Evolutionary conservation across 1,140 invertebrate genomes (phyloP).

Genomic region (Cardiocondyla obscurior): DNA sequence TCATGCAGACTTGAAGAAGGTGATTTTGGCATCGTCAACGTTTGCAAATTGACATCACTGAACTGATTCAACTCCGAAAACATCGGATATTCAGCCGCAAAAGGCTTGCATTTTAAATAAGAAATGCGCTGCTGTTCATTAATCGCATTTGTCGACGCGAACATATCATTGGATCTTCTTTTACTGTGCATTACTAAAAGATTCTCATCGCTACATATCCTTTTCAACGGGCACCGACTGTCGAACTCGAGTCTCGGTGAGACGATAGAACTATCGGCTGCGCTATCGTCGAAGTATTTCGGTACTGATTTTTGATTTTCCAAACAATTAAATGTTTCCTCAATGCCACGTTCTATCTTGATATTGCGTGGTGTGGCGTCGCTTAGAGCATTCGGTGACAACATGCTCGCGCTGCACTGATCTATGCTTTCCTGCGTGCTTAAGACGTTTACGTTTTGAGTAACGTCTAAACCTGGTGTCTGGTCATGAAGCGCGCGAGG

Average conservation of each 20-base stretch:
- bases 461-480: not conserved
- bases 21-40: conserved; percentile 23
- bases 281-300: conserved; percentile 16
- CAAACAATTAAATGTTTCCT: not conserved
- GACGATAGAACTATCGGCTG: conserved; percentile 1
- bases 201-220: conserved; percentile 61
- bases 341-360: conserved; percentile 13
- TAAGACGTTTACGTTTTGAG: not conserved
- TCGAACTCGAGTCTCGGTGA: not conserved
- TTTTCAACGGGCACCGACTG: conserved; percentile 52
- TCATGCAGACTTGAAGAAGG: conserved; percentile 52
- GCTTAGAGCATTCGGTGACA: not conserved
- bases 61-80: conserved; percentile 34
- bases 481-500: not conserved
- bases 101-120: conserved; percentile 46
- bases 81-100: conserved; percentile 3
- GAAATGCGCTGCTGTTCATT: conserved; percentile 17
- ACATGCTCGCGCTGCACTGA: not conserved
- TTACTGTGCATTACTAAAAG: conserved; percentile 33
- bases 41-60: conserved; percentile 2
- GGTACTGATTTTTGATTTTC: not conserved
- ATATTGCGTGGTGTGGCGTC: not conserved
- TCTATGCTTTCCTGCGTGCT: not conserved
- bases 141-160: not conserved
- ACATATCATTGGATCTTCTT: conserved; percentile 45